Evolutionary conservation across 2,888 invertebrate species (phyloP).

Genomic region (Rhynchonema sp.): DNA sequence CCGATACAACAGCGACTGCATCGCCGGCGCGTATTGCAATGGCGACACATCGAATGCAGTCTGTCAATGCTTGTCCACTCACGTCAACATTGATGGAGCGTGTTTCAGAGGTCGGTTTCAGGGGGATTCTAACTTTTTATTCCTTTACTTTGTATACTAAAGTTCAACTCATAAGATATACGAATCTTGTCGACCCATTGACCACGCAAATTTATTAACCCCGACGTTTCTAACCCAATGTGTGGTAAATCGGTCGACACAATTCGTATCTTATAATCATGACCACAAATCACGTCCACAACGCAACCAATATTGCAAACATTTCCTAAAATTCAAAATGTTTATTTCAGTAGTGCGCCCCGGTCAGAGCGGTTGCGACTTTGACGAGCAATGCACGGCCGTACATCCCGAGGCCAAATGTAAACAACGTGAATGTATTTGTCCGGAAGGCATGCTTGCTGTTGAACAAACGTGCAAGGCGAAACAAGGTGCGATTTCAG

Average conservation of each 20-base stretch:
- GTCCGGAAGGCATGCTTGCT: constrained; percentile 22
- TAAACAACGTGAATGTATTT: constrained; percentile 20
- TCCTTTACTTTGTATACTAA: not conserved
- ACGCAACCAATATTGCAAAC: too few species aligned
- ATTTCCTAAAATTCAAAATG: too few species aligned
- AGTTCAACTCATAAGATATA: too few species aligned
- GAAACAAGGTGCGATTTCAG: too few species aligned
- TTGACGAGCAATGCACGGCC: constrained; percentile 23
- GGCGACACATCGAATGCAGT: constrained; percentile 18
- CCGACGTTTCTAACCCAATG: too few species aligned
- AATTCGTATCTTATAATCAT: too few species aligned
- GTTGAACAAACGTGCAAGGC: constrained; percentile 22
- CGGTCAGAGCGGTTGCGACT: constrained; percentile 24
- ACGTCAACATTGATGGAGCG: constrained; percentile 21
- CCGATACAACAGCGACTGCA: constrained; percentile 24
- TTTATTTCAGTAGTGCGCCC: constrained; percentile 24
- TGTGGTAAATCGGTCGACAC: too few species aligned
- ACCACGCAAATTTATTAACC: too few species aligned
- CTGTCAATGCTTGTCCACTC: constrained; percentile 26
- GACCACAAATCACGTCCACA: too few species aligned
- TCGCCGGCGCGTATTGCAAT: constrained; percentile 26
- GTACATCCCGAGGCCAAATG: constrained; percentile 21
- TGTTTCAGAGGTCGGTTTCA: constrained; percentile 22
- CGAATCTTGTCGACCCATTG: too few species aligned
- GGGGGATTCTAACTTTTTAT: not conserved